A percentile compares a stretch with the other conserved stretches of the same genome.
These are phyloP conservation scores for Eumacrocentrus americanus DNA, from an alignment of 2,888 invertebrate species.

Conservation along the genomic window DNA sequence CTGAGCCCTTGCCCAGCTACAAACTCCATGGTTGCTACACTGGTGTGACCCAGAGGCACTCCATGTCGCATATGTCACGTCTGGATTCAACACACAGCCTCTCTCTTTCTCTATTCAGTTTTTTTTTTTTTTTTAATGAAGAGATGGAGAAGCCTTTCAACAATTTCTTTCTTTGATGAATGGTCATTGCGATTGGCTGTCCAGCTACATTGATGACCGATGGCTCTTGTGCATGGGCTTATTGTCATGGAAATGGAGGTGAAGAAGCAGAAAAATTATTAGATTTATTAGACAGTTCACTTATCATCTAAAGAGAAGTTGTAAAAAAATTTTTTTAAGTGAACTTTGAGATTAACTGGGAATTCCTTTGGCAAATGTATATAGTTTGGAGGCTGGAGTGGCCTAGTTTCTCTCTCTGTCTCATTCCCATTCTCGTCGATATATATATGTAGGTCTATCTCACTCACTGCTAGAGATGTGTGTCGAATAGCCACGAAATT, in stretches of 20 bases:
- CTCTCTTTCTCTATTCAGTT: neutral
- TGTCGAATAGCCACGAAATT: constrained; percentile 37
- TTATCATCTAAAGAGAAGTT: too few species aligned
- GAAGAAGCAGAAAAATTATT: too few species aligned
- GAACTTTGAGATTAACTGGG: too few species aligned
- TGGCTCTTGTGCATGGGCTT: too few species aligned
- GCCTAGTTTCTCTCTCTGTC: constrained; percentile 10
- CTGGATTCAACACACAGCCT: neutral
- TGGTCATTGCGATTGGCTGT: too few species aligned
- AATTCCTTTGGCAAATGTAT: constrained; percentile 13
- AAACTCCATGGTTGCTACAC: neutral
- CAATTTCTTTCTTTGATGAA: too few species aligned
- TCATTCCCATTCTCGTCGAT: neutral
- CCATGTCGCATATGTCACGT: neutral
- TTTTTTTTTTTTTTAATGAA: neutral
- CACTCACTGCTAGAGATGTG: constrained; percentile 22
- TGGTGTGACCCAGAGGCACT: neutral
- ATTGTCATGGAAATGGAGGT: too few species aligned
- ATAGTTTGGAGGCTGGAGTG: constrained; percentile 6
- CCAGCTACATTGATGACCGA: too few species aligned
- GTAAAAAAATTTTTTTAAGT: too few species aligned
- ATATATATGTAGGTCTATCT: neutral
- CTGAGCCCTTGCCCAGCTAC: constrained; percentile 28
- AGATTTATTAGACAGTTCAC: too few species aligned
- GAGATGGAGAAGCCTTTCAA: neutral